Conservation (phyloP, 2,797 vertebrate species). For the Falco cherrug region DNA sequence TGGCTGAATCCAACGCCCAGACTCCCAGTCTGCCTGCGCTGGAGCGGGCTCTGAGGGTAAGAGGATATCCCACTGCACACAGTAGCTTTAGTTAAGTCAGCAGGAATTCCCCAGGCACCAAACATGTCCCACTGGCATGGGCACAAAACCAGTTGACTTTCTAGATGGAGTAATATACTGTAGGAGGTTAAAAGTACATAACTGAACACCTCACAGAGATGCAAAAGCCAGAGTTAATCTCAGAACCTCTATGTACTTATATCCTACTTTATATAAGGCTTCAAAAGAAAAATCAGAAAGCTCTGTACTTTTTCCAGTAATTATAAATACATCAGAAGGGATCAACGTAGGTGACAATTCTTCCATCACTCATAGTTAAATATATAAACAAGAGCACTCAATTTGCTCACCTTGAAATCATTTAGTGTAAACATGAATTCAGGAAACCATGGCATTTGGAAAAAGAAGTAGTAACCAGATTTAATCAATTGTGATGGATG, state of each 20-base stretch:
- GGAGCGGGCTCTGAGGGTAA: neutral
- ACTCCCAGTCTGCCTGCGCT: neutral
- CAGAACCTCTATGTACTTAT: neutral
- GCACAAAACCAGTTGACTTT: neutral
- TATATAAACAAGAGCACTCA: conserved; percentile 55
- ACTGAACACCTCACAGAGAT: neutral
- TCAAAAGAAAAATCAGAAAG: neutral
- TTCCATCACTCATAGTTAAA: conserved; percentile 44
- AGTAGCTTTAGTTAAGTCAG: neutral
- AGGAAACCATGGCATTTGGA: conserved; percentile 96
- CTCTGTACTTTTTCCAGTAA: neutral
- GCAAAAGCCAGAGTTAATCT: neutral
- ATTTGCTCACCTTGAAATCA: conserved; percentile 94
- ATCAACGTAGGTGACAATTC: conserved; percentile 4
- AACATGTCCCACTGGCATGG: neutral
- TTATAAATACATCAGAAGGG: neutral
- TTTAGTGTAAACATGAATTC: conserved; percentile 98
- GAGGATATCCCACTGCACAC: neutral
- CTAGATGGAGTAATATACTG: neutral
- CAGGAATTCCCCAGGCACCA: neutral
- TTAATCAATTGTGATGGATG: conserved; percentile 96
- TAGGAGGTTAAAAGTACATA: neutral
- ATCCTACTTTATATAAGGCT: neutral
- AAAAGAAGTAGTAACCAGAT: conserved; percentile 97
- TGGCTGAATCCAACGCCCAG: neutral